Base-by-base conservation (phyloP, 2,888 invertebrate genomes). In the Lycocerus yunnanus region DNA sequence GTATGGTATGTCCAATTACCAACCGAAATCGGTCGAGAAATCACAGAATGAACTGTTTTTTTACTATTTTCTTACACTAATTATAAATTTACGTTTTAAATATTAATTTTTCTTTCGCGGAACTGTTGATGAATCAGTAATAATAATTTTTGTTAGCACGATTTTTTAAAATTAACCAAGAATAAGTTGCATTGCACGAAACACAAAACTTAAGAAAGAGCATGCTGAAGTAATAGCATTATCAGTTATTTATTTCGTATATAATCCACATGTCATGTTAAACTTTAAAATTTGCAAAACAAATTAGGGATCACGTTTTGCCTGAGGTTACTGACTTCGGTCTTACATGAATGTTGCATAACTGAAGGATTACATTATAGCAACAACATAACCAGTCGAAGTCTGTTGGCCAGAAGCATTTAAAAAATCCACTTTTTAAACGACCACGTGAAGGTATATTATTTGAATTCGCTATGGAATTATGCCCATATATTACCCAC, bases 241-340 rank as follows among this genome's bases (percentile, higher is more conserved):
- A 43, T 43, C 43, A 6, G 43, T 43, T 43, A 43, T 43, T 43
- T 43, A 43, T 43, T 43, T 43, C 43, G 43, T 43, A 43, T 43
- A 43, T 43, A 43, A 43, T 43, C 43, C n/a, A 43, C 43, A 43
- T 43, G 43, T 43, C 43, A 43, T 43, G 43, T 43, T 43, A 43
- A 43, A 43, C 43, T 43, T 68, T 68, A 66, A 72, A 60, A 68
- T 72, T 72, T 66, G 72, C 72, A 67, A 72, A 68, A 72, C 72
- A 72, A 72, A 67, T 72, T 72, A 68, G 60, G 66, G 67, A 20
- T 66, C 72, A 72, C 72, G 67, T 68, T 72, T 72, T 63, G 61
- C 67, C 67, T 61, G 66, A 72, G 72, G 72, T 72, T 72, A 67
- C 43, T 72, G 72, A 72, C 72, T 72, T 60, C 72, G 58, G 11